Evolutionary conservation across 2,797 vertebrate species (phyloP).

Genomic region (Clarias pachynema): DNA sequence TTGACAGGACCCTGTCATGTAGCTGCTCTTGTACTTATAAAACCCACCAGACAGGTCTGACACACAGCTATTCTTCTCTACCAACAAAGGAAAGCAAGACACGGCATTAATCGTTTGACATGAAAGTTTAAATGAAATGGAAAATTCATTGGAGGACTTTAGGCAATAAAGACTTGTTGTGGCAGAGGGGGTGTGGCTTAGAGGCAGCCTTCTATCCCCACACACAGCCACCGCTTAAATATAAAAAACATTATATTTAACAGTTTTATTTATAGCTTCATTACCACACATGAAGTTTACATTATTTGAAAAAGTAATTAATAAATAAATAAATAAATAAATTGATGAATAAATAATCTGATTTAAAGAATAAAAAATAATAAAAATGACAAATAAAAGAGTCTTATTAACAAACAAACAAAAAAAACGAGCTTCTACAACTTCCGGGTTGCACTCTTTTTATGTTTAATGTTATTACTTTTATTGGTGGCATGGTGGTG

Average conservation of each 20-base stretch:
- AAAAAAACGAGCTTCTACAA: not conserved
- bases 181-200: not conserved
- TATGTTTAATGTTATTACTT: not conserved
- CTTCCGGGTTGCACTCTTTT: not conserved
- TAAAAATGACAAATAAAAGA: too few species aligned
- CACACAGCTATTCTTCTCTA: not conserved
- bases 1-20: not conserved
- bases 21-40: conserved; percentile 24
- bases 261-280: not conserved
- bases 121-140: not conserved
- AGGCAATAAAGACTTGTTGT: not conserved
- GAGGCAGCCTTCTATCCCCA: not conserved
- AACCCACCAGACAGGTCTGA: conserved; percentile 66
- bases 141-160: not conserved
- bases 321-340: not conserved
- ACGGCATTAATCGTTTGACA: not conserved
- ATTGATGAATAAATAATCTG: not conserved
- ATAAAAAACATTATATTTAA: too few species aligned
- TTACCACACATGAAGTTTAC: not conserved
- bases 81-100: not conserved
- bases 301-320: not conserved
- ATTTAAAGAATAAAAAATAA: not conserved
- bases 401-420: not conserved
- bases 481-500: not conserved
- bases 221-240: not conserved